A percentile compares a stretch with the other conserved stretches of the same genome.
Evolutionary conservation across 2,797 vertebrate species (phyloP).

Genomic region (Tokudaia tokunoshimensis): DNA sequence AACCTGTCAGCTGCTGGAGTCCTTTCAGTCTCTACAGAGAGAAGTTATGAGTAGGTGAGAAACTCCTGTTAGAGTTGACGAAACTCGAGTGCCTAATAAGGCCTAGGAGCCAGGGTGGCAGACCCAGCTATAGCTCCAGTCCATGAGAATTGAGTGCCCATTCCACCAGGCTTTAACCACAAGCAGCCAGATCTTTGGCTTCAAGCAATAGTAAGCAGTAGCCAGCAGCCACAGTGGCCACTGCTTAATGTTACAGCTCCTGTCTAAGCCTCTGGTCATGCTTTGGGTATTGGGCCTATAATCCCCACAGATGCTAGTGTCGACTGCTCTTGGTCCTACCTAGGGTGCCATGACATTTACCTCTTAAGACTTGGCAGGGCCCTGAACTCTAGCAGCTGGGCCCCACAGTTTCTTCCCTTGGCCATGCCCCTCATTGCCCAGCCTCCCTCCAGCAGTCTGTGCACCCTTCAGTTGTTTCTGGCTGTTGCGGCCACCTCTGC

Average conservation of each 20-base stretch:
- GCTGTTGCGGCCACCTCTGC: neutral
- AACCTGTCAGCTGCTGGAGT: neutral
- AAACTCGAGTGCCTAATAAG: neutral
- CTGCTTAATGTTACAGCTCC: neutral
- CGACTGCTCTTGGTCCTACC: neutral
- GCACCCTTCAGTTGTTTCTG: neutral
- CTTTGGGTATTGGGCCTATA: neutral
- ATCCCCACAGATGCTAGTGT: neutral
- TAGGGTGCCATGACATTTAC: neutral
- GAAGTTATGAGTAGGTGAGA: neutral
- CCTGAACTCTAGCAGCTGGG: neutral
- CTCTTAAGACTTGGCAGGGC: neutral
- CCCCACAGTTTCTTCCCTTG: too few species aligned
- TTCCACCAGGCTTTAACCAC: neutral
- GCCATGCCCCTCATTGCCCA: accelerated
- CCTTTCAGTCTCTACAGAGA: neutral
- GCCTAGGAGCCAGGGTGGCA: too few species aligned
- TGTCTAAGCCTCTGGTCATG: neutral
- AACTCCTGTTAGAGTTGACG: neutral
- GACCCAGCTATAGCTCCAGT: too few species aligned
- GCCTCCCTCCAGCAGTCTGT: neutral
- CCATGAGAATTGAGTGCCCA: neutral
- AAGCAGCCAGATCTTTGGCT: neutral
- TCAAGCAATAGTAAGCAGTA: neutral
- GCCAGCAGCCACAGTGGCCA: neutral